Base-by-base conservation (phyloP, 2,113 vertebrate species). In the Tamias sibiricus region DNA sequence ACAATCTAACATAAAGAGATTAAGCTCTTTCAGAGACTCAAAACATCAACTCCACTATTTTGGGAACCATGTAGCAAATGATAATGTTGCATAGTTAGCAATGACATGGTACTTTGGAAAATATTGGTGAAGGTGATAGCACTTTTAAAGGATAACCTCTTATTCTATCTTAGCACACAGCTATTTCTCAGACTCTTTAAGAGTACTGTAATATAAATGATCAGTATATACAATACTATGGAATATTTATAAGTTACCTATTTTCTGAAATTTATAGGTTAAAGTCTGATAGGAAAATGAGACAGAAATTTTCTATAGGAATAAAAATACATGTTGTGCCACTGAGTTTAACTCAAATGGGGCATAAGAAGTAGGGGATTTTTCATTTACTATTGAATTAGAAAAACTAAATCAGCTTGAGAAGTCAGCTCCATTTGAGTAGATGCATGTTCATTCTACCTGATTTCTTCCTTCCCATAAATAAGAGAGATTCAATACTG, bases 371-470 rank as follows among this genome's bases (percentile, higher is more conserved):
- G 90, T 88, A 71, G 87, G 19, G 47, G 72, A 95, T 82, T 97
- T 95, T 87, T 93, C 66, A 92, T 91, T 97, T 93, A 87, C 44
- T 85, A 72, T 74, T 91, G 30, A 24, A 96, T 96, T 92, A 95
- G 24, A 81, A 71, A 87, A n/a, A 72, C 59, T 87, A 95, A 98
- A 92, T 90, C 96, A 95, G 75, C 54, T 89, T 93, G 72, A 74
- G 20, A 96, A 87, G 40, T 82, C 49, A 95, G 71, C 5, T 32
- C 47, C 54, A 95, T 49, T 93, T 97, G 76, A 96, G 19, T 44
- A 95, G n/a, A 94, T 84, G 71, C 83, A 85, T 82, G 54, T 37
- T 96, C 42, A 92, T 90, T 93, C 54, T 97, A 83, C 54, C 54
- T 85, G 92, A 85, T 95, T 40, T 84, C 80, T 91, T 13, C 52